Conservation (phyloP, 2,797 vertebrate genomes). For the Pseudochaenichthys georgianus region DNA sequence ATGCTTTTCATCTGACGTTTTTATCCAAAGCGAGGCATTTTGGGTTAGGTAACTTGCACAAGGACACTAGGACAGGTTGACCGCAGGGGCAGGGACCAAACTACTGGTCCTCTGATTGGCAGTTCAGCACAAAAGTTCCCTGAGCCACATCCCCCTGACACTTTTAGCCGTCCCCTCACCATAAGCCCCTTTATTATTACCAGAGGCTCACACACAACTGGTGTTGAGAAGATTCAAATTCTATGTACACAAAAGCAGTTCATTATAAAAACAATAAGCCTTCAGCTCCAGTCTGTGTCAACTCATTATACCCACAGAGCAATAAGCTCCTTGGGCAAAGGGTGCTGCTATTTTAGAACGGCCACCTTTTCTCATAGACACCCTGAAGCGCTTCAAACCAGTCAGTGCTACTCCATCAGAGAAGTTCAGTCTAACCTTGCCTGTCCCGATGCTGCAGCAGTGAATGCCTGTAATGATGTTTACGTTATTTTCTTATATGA, state of each 20-base stretch:
- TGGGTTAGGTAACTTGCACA: too few species aligned
- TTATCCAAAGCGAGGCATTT: too few species aligned
- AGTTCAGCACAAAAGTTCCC: too few species aligned
- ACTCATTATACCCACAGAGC: background rate
- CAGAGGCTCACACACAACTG: conserved; percentile 35
- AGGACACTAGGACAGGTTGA: too few species aligned
- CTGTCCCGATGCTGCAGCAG: background rate
- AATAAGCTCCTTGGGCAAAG: conserved; percentile 1
- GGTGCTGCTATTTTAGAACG: conserved; percentile 27
- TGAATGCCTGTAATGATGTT: too few species aligned
- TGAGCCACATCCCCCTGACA: background rate
- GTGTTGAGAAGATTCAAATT: conserved; percentile 20
- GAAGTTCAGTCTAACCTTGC: background rate
- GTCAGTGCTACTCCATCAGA: conserved; percentile 14
- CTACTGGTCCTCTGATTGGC: too few species aligned
- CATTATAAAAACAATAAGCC: conserved; percentile 26
- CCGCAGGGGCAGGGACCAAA: too few species aligned
- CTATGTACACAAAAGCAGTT: conserved; percentile 21
- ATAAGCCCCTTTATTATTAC: conserved; percentile 35
- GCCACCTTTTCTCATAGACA: conserved; percentile 8
- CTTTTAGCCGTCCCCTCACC: conserved; percentile 20
- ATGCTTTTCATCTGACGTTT: too few species aligned
- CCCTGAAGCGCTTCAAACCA: conserved; percentile 8
- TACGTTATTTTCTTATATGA: too few species aligned
- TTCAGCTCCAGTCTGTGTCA: background rate